These are phyloP conservation scores for Cottoperca gobio DNA, from an alignment of 2,797 vertebrate species.

Conservation along the genomic window DNA sequence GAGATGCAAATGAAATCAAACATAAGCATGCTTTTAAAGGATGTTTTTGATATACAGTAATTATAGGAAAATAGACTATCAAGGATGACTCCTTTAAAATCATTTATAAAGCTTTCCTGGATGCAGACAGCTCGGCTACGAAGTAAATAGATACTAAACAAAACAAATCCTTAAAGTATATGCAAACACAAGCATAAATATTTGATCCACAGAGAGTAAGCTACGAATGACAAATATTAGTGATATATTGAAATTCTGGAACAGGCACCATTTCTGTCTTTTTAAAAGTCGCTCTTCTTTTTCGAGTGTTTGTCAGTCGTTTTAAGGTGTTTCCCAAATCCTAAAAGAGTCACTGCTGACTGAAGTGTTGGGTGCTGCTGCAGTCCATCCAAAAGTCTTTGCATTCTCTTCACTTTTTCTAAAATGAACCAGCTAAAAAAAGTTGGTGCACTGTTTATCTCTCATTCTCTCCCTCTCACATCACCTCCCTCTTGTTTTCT, in stretches of 20 bases:
- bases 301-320: constrained; percentile 86
- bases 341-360: constrained; percentile 90
- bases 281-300: constrained; percentile 78
- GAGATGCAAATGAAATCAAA: constrained; percentile 85
- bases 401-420: constrained; percentile 69
- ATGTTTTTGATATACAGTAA: constrained; percentile 87
- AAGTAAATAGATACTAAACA: constrained; percentile 88
- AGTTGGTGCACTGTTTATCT: constrained; percentile 77
- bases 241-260: constrained; percentile 87
- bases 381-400: constrained; percentile 83
- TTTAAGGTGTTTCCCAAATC: constrained; percentile 93
- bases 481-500: constrained; percentile 49
- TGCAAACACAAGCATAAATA: constrained; percentile 91
- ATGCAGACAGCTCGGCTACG: constrained; percentile 86
- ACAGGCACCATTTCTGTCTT: constrained; percentile 84
- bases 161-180: constrained; percentile 88
- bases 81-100: constrained; percentile 85
- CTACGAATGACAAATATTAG: constrained; percentile 89
- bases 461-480: constrained; percentile 58
- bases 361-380: constrained; percentile 86
- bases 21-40: constrained; percentile 86
- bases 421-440: constrained; percentile 86
- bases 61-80: constrained; percentile 88
- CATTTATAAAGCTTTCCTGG: constrained; percentile 86
- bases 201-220: constrained; percentile 90